Conservation (phyloP, 2,888 invertebrate genomes). For the Caenorhabditis afra region DNA sequence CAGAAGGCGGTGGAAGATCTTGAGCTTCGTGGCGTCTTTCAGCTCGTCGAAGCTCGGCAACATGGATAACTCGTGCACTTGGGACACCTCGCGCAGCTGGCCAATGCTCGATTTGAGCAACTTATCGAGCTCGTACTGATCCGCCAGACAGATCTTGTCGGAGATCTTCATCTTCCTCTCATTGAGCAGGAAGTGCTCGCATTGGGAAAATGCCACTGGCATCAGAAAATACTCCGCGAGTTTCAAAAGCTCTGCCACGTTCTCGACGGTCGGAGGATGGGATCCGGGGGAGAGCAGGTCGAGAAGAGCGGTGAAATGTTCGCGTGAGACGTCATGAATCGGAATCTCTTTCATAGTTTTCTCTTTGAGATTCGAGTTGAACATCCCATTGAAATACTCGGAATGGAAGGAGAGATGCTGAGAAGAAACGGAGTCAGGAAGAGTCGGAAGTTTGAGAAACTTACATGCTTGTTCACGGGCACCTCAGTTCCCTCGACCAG, state of each 20-base stretch:
- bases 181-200: conserved; percentile 18
- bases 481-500: no score
- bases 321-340: conserved; percentile 19
- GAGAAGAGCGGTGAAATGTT: conserved; percentile 9
- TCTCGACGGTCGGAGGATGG: conserved; percentile 2
- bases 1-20: no score
- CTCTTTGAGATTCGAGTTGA: conserved; percentile 31
- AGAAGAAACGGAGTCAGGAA: background rate
- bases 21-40: no score
- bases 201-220: background rate
- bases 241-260: conserved; percentile 1
- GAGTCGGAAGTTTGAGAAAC: no score
- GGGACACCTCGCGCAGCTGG: conserved; percentile 1
- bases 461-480: no score
- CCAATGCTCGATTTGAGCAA: conserved; percentile 6
- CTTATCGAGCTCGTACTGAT: conserved; percentile 7
- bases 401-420: conserved; percentile 25
- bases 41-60: no score
- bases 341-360: conserved; percentile 17
- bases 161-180: conserved; percentile 1
- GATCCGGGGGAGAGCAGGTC: background rate
- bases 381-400: conserved; percentile 16
- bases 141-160: conserved; percentile 15
- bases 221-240: conserved; percentile 10
- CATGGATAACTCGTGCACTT: conserved; percentile 1